Evolutionary conservation across 2,888 invertebrate genomes (phyloP).

Genomic region (Tineola bisselliella): DNA sequence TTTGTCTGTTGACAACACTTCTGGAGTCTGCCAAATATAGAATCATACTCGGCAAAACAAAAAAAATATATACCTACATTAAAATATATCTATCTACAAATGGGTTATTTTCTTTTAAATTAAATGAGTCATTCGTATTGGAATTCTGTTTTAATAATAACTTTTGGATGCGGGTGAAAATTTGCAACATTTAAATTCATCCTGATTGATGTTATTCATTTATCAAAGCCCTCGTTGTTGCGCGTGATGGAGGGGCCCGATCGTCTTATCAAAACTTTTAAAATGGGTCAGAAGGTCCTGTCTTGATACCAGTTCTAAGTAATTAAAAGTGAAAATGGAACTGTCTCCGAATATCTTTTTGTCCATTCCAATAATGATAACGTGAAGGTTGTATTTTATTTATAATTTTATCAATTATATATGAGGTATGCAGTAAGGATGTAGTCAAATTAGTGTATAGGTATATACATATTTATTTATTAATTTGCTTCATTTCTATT

Average conservation of each 20-base stretch:
- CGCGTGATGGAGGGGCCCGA: not conserved
- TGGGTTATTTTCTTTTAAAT: too few relatives aligned
- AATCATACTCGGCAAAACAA: too few relatives aligned
- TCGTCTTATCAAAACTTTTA: conserved; percentile 27
- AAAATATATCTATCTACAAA: too few relatives aligned
- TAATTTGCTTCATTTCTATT: too few relatives aligned
- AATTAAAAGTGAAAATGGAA: conserved; percentile 58
- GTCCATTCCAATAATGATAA: not conserved
- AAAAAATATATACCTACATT: too few relatives aligned
- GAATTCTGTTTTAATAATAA: conserved; percentile 7
- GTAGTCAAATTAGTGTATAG: too few relatives aligned
- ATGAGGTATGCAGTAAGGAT: too few relatives aligned
- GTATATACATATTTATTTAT: too few relatives aligned
- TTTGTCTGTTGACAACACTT: too few relatives aligned
- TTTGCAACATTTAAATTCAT: conserved; percentile 60
- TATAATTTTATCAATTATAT: too few relatives aligned
- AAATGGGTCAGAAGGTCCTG: conserved; percentile 63
- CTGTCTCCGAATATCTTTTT: not conserved
- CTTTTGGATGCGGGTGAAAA: conserved; percentile 13
- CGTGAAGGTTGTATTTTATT: not conserved
- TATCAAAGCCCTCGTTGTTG: conserved; percentile 58
- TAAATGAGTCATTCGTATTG: not conserved
- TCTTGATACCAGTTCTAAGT: conserved; percentile 45
- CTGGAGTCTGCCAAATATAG: too few relatives aligned
- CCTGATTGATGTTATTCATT: conserved; percentile 64